Conservation (phyloP, 2,113 vertebrate species). For the Dascyllus trimaculatus region DNA sequence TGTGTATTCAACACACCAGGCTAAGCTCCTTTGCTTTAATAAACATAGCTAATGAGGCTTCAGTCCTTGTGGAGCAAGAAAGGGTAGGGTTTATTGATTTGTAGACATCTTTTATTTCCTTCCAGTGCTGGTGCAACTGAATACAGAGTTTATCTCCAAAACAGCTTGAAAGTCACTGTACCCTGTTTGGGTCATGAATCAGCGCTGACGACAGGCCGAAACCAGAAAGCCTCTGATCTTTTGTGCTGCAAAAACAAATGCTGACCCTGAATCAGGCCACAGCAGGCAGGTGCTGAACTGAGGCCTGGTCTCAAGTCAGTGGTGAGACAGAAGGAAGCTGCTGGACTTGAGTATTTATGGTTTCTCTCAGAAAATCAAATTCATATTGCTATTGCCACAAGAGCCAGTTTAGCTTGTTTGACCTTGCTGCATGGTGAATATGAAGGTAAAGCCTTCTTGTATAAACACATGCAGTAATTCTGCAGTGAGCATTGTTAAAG, state of each 20-base stretch:
- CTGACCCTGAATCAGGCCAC: slow-evolving; percentile 54
- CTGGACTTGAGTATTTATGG: neutral
- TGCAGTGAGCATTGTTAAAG: slow-evolving; percentile 41
- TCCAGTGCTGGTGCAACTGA: slow-evolving; percentile 18
- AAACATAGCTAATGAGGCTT: slow-evolving; percentile 62
- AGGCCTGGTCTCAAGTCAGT: slow-evolving; percentile 28
- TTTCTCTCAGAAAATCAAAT: neutral
- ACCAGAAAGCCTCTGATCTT: slow-evolving; percentile 49
- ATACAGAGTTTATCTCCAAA: slow-evolving; percentile 22
- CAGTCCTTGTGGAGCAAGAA: slow-evolving; percentile 36
- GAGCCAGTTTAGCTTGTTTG: slow-evolving; percentile 6
- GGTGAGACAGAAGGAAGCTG: slow-evolving; percentile 1
- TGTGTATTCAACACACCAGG: slow-evolving; percentile 28
- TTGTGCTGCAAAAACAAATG: slow-evolving; percentile 46
- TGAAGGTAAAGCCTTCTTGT: slow-evolving; percentile 24
- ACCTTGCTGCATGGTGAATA: slow-evolving; percentile 21
- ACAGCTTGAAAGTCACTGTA: slow-evolving; percentile 46
- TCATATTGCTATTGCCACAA: neutral
- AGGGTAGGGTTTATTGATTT: slow-evolving; percentile 53
- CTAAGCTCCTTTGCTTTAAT: slow-evolving; percentile 41
- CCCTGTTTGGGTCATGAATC: slow-evolving; percentile 20
- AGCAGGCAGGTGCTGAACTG: slow-evolving; percentile 48
- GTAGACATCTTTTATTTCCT: slow-evolving; percentile 19
- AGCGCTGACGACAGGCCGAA: slow-evolving; percentile 32
- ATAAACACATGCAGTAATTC: slow-evolving; percentile 43